A percentile compares a stretch with the other conserved stretches of the same genome.
Evolutionary conservation across 2,888 invertebrate genomes (phyloP).

Genomic region (Ophonus ardosiacus): DNA sequence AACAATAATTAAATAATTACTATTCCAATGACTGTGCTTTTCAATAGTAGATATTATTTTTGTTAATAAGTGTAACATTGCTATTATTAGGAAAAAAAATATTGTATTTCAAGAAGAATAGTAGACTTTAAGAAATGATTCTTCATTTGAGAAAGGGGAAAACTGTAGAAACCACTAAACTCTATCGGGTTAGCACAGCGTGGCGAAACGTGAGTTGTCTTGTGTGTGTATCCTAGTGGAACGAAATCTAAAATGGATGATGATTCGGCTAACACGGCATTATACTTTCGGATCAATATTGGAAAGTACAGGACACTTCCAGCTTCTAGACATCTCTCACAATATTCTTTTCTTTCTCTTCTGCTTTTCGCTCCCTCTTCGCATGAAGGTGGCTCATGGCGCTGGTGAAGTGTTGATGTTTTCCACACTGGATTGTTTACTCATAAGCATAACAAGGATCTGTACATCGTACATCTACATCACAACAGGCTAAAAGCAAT

Average conservation of each 20-base stretch:
- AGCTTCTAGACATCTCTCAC: slow-evolving; percentile 24
- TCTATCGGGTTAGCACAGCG: not conserved
- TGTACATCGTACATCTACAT: slow-evolving; percentile 9
- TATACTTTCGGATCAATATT: slow-evolving; percentile 57
- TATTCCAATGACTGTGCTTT: too few species aligned
- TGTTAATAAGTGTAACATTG: too few species aligned
- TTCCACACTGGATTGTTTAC: slow-evolving; percentile 18
- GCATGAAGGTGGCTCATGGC: not conserved
- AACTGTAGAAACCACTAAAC: not conserved
- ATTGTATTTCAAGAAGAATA: too few species aligned
- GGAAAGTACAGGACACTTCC: slow-evolving; percentile 50
- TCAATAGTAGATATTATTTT: too few species aligned
- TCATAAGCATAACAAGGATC: slow-evolving; percentile 42
- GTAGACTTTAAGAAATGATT: too few species aligned
- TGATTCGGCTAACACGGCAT: slow-evolving; percentile 55
- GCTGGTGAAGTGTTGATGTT: slow-evolving; percentile 17
- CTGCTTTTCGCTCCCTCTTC: not conserved
- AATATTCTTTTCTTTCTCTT: slow-evolving; percentile 4
- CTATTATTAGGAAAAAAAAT: too few species aligned
- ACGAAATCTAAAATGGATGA: slow-evolving; percentile 60
- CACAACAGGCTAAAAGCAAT: slow-evolving; percentile 39
- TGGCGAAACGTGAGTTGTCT: slow-evolving; percentile 2
- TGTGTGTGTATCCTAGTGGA: slow-evolving; percentile 34
- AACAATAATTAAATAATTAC: too few species aligned
- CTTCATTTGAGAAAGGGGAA: not conserved